Evolutionary conservation across 2,888 invertebrate species (phyloP), one percentile per base, ranked within the genome.

Genomic region (Platypus cylindrus): DNA sequence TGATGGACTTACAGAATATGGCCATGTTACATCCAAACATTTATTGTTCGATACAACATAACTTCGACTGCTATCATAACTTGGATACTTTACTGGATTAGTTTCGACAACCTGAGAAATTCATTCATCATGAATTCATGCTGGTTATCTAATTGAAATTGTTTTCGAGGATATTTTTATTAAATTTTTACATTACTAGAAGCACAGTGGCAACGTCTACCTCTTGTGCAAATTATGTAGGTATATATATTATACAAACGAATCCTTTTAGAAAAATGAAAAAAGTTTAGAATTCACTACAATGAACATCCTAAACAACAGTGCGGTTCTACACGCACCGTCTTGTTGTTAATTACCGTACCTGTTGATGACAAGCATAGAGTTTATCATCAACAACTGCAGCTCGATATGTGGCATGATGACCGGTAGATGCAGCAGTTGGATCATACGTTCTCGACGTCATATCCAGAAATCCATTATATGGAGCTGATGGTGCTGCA

Each of bases 401-500:
- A 0, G 58, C 46, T 30, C 62, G 52, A 42, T 59, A 56, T 2
- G 56, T 48, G 16, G 59, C 40, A 39, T 70, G 69, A 47, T 68
- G 69, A 24, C 65, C 52, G 20, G 56, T 47, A 14, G 58, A 51
- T 5, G 59, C 48, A 18, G 56, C 50, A 4, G 58, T 46, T 15
- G 64, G 57, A 39, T 68, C 68, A 56, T 81, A 81, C 4, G 71
- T 67, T 13, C 77, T 70, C 7, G 78, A 67, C 1, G 78, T 72
- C 44, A 81, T 78, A 52, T 82, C 82, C 38, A 89, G 67, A 60
- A 89, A 89, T 3, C 87, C 87, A 51, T 87, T 87, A 53, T 80
- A 80, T 2, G 71, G 66, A 34, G 70, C 64, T 2, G 70, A 58
- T 3, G 78, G 69, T 5, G 80, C 71, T 26, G 79, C 72, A 47